Base-by-base conservation (phyloP, 2,888 invertebrate genomes). In the Ethmia dodecea region DNA sequence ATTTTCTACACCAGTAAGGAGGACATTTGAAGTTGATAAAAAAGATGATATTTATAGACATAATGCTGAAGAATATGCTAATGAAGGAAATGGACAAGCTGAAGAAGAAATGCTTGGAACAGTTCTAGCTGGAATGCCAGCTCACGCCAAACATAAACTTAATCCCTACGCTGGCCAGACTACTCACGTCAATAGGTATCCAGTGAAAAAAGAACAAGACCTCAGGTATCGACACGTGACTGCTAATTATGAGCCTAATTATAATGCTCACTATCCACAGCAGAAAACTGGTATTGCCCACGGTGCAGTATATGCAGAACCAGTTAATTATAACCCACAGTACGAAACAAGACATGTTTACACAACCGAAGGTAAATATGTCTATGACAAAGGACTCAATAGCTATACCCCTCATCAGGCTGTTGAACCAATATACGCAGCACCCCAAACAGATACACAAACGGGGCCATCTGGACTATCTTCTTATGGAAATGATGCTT, bases 91-190 rank as follows among this genome's bases (percentile, higher is more conserved):
- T 30, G 92, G 92, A 0, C 91, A 93, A 60, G 89, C 90, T 6
- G 94, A 94, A 67, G 93, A 93, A 70, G 93, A 93, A 61, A 91
- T 93, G 57, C 87, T 93, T 16, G 92, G 92, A 9, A 92, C 93
- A 55, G 92, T 93, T 0, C 81, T 93, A 33, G 91, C 92, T 33
- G 92, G 93, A 13, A 91, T 91, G 90, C 90, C 88, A 6, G 71
- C 78, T 13, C 81, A 88, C 33, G 63, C 86, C 5, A 68, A 87
- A 48, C 69, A 83, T 44, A 66, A 87, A 43, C 52, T 86, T 0
- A 87, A 87, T 26, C 84, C 86, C 3, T 83, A 86, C 40, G 75
- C 76, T 28, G 77, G 67, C 13, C 86, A 86, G 69, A 80, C 79
- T 35, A 60, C 74, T 28, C 64, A 80, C 37, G 48, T 71, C 2